Evolutionary conservation across 1,140 invertebrate species (phyloP).

Genomic region (Listronotus oregonensis): DNA sequence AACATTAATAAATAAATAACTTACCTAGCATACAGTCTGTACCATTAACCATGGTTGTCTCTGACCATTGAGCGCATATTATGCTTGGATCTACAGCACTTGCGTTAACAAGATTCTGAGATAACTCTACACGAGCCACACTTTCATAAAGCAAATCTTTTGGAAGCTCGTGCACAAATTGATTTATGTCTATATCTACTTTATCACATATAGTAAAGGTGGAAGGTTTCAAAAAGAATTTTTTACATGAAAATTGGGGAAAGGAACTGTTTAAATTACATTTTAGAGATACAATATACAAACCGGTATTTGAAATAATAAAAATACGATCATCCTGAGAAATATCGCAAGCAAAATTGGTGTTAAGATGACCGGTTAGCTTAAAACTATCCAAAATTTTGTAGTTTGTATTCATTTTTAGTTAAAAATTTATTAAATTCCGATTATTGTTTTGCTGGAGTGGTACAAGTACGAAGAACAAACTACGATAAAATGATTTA

Average conservation of each 20-base stretch:
- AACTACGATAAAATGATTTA: no score
- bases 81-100: constrained; percentile 20
- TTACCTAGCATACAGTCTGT: constrained; percentile 31
- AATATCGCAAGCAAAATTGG: constrained; percentile 37
- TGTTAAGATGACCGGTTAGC: constrained; percentile 16
- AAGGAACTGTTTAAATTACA: constrained; percentile 25
- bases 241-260: constrained; percentile 25
- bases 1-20: no score
- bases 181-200: constrained; percentile 41
- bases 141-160: constrained; percentile 39
- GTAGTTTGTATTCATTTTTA: constrained; percentile 14
- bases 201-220: constrained; percentile 33
- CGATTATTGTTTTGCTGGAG: no score
- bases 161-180: constrained; percentile 34
- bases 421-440: no score
- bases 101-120: constrained; percentile 27
- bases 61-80: constrained; percentile 39
- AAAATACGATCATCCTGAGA: constrained; percentile 38
- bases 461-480: no score
- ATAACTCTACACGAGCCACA: constrained; percentile 25
- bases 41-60: constrained; percentile 31
- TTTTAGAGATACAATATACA: constrained; percentile 36
- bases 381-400: constrained; percentile 36
- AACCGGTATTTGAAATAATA: constrained; percentile 33
- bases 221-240: constrained; percentile 29